Percentiles rank a stretch among this genome's conserved stretches.
phyloP scores from a whole-genome alignment of 1,140 invertebrate genomes.

The Heliconius eleuchia region DNA sequence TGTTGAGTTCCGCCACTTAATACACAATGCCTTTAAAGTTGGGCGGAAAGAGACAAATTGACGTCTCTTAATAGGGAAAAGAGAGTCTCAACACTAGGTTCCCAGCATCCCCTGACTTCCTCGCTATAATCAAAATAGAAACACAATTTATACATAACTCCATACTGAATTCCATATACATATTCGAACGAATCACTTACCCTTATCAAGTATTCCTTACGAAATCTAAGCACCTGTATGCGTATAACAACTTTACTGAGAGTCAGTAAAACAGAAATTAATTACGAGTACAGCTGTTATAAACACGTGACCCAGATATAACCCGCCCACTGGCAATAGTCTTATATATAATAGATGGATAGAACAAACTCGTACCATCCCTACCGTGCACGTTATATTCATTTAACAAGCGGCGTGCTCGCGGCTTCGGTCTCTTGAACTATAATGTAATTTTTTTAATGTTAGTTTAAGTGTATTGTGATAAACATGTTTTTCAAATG shows the following conservation, averaged over 20 bases:
- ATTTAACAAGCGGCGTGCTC: not conserved
- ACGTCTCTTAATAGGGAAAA: not conserved
- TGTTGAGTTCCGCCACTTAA: no score
- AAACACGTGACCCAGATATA: constrained; percentile 10
- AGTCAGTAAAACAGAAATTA: constrained; percentile 10
- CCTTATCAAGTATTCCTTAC: constrained; percentile 5
- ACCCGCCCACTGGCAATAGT: not conserved
- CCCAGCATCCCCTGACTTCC: not conserved
- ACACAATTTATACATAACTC: no score
- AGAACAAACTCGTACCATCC: constrained; percentile 3
- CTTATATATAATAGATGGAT: not conserved
- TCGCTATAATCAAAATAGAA: no score
- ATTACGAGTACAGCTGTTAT: constrained; percentile 7
- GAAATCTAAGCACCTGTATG: not conserved
- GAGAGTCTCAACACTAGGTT: not conserved
- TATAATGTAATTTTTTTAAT: no score
- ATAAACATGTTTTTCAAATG: no score
- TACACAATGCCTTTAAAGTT: not conserved
- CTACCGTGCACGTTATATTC: not conserved
- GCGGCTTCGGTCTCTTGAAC: no score
- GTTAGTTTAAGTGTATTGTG: no score
- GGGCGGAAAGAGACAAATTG: not conserved
- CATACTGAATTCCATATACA: not conserved
- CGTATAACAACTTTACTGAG: not conserved
- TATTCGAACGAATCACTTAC: not conserved